These are phyloP conservation scores for Strix uralensis DNA, from an alignment of 2,113 vertebrate genomes.

Conservation along the genomic window DNA sequence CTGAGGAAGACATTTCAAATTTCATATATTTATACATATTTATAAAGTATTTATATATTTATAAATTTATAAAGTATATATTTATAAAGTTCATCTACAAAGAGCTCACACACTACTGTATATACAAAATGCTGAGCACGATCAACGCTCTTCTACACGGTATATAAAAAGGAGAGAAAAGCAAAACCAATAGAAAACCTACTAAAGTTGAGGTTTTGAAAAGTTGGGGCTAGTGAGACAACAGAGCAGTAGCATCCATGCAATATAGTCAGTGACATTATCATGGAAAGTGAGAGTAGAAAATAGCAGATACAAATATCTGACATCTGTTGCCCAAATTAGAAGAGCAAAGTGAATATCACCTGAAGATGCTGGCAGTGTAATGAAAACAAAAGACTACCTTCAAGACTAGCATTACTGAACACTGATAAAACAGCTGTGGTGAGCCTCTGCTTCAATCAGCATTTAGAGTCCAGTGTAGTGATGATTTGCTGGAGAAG, in stretches of 20 bases:
- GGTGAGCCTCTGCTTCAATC: neutral
- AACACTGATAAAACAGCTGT: neutral
- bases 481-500: neutral
- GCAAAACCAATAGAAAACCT: neutral
- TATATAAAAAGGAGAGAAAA: neutral
- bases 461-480: neutral
- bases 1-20: neutral
- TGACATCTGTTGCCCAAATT: neutral
- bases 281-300: neutral
- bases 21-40: neutral
- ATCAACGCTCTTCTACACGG: neutral
- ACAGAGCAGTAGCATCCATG: neutral
- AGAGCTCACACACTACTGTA: neutral
- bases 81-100: neutral
- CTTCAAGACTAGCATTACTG: neutral
- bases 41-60: neutral
- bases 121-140: neutral
- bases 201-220: neutral
- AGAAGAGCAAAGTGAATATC: neutral
- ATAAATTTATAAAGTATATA: neutral
- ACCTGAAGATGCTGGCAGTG: neutral
- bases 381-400: neutral
- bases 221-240: neutral
- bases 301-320: neutral
- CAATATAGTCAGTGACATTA: neutral